Percentiles rank a stretch among this genome's conserved stretches.
Evolutionary conservation across 92 coral and sea anemone genomes (phyloP).

Genomic region (Parazoanthus atlanticus): DNA sequence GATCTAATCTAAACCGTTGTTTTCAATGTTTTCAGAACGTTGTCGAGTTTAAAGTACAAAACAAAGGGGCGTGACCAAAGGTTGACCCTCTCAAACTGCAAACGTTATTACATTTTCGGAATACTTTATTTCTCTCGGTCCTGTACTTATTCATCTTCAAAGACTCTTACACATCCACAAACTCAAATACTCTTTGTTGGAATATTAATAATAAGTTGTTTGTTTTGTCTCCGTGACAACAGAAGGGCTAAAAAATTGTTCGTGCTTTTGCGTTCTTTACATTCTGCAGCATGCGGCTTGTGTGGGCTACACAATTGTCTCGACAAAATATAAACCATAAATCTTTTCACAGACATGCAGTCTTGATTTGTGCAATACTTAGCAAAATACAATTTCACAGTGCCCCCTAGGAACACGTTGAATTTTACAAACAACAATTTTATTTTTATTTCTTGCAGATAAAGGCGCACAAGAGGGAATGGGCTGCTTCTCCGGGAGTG

Average conservation of each 20-base stretch:
- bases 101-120: neutral
- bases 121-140: neutral
- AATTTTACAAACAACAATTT: constrained; percentile 11
- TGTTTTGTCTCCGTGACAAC: constrained; percentile 34
- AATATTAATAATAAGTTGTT: neutral
- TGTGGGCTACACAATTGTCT: constrained; percentile 26
- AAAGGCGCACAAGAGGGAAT: constrained; percentile 34
- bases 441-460: constrained; percentile 44
- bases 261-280: constrained; percentile 4
- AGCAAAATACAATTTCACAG: neutral
- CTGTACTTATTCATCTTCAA: neutral
- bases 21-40: neutral
- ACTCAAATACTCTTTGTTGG: constrained; percentile 4
- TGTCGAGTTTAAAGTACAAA: constrained; percentile 7
- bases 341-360: constrained; percentile 26
- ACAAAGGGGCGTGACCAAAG: constrained; percentile 30
- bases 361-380: neutral
- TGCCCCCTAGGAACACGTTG: constrained; percentile 4
- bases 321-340: constrained; percentile 29
- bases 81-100: neutral
- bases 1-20: neutral
- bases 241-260: neutral
- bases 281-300: constrained; percentile 2
- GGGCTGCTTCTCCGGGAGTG: constrained; percentile 71
- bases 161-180: neutral